Evolutionary conservation across 2,797 vertebrate genomes (phyloP), one percentile per base, ranked within the genome.

Genomic region (Esox masquinongy): DNA sequence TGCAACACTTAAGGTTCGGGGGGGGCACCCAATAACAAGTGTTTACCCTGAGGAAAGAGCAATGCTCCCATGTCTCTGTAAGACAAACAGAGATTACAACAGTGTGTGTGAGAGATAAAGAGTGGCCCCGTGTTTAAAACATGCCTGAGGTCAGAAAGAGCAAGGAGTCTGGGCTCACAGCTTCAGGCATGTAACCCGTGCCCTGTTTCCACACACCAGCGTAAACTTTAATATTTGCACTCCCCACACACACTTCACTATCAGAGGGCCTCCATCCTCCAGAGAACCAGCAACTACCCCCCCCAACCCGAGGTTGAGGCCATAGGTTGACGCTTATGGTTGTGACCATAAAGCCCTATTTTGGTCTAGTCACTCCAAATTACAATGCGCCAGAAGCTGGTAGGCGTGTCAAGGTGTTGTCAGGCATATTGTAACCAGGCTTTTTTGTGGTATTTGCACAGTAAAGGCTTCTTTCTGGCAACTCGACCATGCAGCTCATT

Each of bases 151-250:
- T 78, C 73, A 68, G 74, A 72, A 36, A 14, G 66, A 79, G 68
- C 39, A 43, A 78, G 71, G 79, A 83, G 74, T 74, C 1, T 0
- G 0, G 82, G 72, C 76, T 87, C 85, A 87, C 79, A 81, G 83
- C 66, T 80, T 47, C 73, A 73, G 73, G 47, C 83, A 68, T 72
- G 77, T 81, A 84, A 90, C 91, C 88, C 71, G 74, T 80, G 76
- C 26, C 81, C 77, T 77, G 70, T 82, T 72, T 79, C 72, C 78
- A 86, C 77, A 82, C 79, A 82, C 39, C 75, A 74, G 78, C 77
- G 84, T 91, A 91, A 91, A 92, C 88, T 86, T 89, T 7, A 82
- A 87, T 83, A 87, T 90, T 77, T 88, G 77, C 68, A 19, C 80
- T 90, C 84, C 86, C 1, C 29, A 83, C 79, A 83, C 79, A 80